These are phyloP conservation scores for Eretmocerus hayati DNA, from an alignment of 2,888 invertebrate species.

Conservation along the genomic window DNA sequence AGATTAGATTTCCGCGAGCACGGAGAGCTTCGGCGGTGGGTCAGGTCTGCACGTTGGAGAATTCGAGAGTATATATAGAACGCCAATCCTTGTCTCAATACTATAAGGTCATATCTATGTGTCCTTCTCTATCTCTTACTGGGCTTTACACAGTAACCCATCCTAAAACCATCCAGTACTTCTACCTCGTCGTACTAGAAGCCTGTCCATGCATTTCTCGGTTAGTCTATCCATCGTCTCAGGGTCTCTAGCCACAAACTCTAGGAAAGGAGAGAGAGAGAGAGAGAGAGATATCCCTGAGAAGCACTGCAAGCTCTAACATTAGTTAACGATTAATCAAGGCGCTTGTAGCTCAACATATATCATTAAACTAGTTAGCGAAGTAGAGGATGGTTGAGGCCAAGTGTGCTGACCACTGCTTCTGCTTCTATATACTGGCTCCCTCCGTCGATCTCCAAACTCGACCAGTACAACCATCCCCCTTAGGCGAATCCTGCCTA, in stretches of 20 bases:
- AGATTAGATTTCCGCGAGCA: constrained; percentile 43
- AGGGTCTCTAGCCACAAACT: too few species aligned
- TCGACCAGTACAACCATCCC: constrained; percentile 20
- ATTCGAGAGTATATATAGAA: constrained; percentile 23
- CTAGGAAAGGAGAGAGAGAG: too few species aligned
- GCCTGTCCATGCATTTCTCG: constrained; percentile 2
- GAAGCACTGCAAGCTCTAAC: constrained; percentile 31
- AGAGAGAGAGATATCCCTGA: too few species aligned
- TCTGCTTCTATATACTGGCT: too few species aligned
- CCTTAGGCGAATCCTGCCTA: constrained; percentile 39
- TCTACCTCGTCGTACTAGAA: neutral
- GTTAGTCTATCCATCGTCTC: constrained; percentile 21
- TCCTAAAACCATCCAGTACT: too few species aligned
- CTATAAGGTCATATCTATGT: constrained; percentile 18
- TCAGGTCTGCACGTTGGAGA: constrained; percentile 30
- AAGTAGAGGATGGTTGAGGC: constrained; percentile 46
- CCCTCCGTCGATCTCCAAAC: constrained; percentile 32
- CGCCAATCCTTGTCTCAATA: neutral
- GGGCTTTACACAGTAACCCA: too few species aligned
- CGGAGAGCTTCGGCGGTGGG: too few species aligned
- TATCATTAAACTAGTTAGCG: constrained; percentile 49
- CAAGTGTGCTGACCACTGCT: constrained; percentile 48
- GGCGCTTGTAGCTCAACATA: constrained; percentile 49
- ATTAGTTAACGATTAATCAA: constrained; percentile 49
- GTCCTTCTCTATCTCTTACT: constrained; percentile 25